These are phyloP conservation scores for Panagrolaimus sp. DNA, from an alignment of 1,140 invertebrate genomes.

Conservation along the genomic window DNA sequence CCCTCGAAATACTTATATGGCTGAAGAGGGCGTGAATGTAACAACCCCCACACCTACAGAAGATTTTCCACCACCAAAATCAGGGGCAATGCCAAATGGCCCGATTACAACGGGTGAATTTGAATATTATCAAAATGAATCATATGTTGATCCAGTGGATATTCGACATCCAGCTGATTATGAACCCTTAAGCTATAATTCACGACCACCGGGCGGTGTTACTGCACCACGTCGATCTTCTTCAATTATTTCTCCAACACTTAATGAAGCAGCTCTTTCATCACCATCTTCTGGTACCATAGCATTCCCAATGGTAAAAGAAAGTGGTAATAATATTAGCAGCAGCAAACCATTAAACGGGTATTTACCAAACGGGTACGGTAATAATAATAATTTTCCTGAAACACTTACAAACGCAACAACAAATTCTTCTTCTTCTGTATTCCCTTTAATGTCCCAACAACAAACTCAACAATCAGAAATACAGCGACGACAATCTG, in stretches of 20 bases:
- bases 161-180: background rate
- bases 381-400: background rate
- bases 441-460: too few relatives aligned
- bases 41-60: background rate
- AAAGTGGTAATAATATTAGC: too few relatives aligned
- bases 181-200: slow-evolving; percentile 48
- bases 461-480: too few relatives aligned
- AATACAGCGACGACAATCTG: too few relatives aligned
- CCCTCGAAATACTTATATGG: background rate
- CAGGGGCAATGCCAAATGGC: too few relatives aligned
- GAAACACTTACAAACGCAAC: too few relatives aligned
- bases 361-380: slow-evolving; percentile 6
- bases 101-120: background rate
- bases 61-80: background rate
- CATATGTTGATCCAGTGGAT: slow-evolving; percentile 11
- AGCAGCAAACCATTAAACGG: background rate
- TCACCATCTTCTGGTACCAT: too few relatives aligned
- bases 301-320: too few relatives aligned
- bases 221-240: too few relatives aligned
- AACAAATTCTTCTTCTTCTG: too few relatives aligned
- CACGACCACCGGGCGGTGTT: slow-evolving; percentile 28
- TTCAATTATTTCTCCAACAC: too few relatives aligned
- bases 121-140: slow-evolving; percentile 8
- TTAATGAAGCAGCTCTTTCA: too few relatives aligned
- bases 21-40: background rate